Evolutionary conservation across 1,140 invertebrate species (phyloP).

Genomic region (Venturia canescens): DNA sequence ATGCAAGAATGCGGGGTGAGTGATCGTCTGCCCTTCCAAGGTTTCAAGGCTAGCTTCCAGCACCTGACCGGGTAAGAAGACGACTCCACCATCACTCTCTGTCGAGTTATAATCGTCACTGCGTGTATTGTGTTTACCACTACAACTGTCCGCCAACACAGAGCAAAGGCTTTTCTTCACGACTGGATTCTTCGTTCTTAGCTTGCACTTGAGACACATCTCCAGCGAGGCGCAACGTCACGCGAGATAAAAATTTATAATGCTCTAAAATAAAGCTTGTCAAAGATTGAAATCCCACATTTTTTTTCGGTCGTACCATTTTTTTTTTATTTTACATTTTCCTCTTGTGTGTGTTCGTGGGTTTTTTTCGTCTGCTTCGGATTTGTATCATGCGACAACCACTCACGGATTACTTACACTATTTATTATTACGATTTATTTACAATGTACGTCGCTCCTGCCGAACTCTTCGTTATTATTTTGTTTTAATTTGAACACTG

Average conservation of each 20-base stretch:
- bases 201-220: background rate
- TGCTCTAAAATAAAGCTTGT: background rate
- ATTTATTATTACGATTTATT: too few species aligned
- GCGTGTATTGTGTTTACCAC: constrained; percentile 5
- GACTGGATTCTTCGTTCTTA: background rate
- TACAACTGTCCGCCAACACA: background rate
- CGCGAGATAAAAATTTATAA: background rate
- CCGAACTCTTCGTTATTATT: too few species aligned
- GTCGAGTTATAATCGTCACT: constrained; percentile 20
- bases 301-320: background rate
- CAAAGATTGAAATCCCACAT: background rate
- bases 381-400: too few species aligned
- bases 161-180: background rate
- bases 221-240: background rate
- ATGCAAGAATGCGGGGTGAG: constrained; percentile 68
- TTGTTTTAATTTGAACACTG: too few species aligned
- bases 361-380: background rate
- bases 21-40: constrained; percentile 59
- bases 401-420: too few species aligned
- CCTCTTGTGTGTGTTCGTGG: background rate
- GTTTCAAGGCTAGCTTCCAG: constrained; percentile 70
- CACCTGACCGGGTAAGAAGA: constrained; percentile 39
- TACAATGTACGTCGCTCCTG: too few species aligned
- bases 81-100: constrained; percentile 13
- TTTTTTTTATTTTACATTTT: background rate